Evolutionary conservation across 2,888 invertebrate species (phyloP), one percentile per base, ranked within the genome.

Genomic region (Hirtodrosophila duncani): DNA sequence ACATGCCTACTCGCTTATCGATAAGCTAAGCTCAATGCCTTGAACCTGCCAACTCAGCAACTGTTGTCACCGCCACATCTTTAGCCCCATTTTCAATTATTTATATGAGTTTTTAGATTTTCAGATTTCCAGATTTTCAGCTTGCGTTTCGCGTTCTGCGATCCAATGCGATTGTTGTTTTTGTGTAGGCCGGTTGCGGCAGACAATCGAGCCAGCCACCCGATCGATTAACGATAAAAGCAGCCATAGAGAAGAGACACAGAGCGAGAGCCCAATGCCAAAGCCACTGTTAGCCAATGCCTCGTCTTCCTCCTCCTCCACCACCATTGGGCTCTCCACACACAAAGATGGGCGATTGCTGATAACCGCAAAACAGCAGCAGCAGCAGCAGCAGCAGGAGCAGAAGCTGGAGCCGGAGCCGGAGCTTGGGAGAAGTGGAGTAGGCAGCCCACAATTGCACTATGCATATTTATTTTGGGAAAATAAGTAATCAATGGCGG

Each of bases 381-480:
- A n/a, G 39, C 16, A 30, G 10, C 21, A 3, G 33, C 14, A 11
- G 38, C 11, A 18, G 57, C 57, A 56, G 43, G 57, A 49, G 50
- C 49, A 50, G 49, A 49, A 50, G 49, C 45, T 44, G 26, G 11
- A 51, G 57, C 57, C 52, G 43, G 57, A 49, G 50, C 49, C 50
- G 49, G 50, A 50, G 49, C 45, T 44, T 17, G n/a, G 24, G 13
- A 16, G 37, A n/a, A 24, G 8, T n/a, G 6, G 13, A 23, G 10
- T 10, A 13, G 34, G 11, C 31, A 34, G 13, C 27, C 26, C 18
- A 60, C 52, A 81, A 80, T 77, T 80, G 72, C 69, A 56, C 81
- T 80, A 74, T 81, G 79, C 81, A 81, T 74, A 81, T 74, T 74
- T 81, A 81, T 81, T 66, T 67, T 81, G 81, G 75, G 72, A 74